Evolutionary conservation across 2,888 invertebrate species (phyloP), one percentile per base, ranked within the genome.

Genomic region (Leptopilina syphax): DNA sequence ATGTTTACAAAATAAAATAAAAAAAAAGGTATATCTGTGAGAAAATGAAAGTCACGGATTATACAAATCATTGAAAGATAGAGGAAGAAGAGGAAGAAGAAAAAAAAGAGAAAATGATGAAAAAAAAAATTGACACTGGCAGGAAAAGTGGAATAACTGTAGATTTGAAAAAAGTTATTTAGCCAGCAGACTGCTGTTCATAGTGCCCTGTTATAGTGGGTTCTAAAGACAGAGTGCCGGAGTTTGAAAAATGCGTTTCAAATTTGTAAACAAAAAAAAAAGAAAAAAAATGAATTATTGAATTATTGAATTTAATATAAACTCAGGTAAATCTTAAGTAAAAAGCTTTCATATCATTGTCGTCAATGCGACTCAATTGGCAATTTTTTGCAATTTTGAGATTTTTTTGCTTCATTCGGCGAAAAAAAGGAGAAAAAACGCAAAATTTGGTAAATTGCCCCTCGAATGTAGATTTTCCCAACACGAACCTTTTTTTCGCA

Each of bases 191-290:
- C 89, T 90, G 91, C 91, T 91, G 91, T 91, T 91, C 89, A 91
- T 91, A 91, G 90, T 91, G 91, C 90, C 91, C 91, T 91, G 91
- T 91, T 91, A 91, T 90, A 91, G 91, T 88, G 90, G 91, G 90
- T 90, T 89, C 89, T 88, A 85, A 87, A 88, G 91, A 89, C 90
- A 90, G 91, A 91, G 84, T 63, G 85, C 84, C 86, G 84, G 85
- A 84, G 83, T 57, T 34, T 7, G 27, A 54, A 54, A 1, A 54
- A 57, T n/a, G 34, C 54, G 67, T 67, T 41, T 67, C 41, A 18
- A 34, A 44, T 44, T 44, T 18, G 34, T 57, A 57, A 73, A 57
- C 34, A 57, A 54, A 65, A 13, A 65, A 18, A 18, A 18, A 18
- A 18, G 18, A 18, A 18, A 18, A 24, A 67, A 44, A 18, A 70